Evolutionary conservation across 1,140 invertebrate species (phyloP), one percentile per base, ranked within the genome.

Genomic region (Cherax quadricarinatus): DNA sequence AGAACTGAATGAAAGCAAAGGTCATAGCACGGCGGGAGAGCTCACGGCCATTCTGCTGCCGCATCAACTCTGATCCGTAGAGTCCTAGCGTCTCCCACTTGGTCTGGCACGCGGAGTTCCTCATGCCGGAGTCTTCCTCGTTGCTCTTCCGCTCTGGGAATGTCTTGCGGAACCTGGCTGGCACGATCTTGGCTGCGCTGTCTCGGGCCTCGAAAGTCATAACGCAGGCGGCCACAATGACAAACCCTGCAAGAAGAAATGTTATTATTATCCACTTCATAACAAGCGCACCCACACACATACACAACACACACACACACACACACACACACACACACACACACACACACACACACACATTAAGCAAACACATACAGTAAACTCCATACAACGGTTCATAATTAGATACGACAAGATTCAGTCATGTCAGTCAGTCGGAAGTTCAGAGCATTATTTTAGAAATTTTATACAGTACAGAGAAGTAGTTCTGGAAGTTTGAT

Each of bases 131-230:
- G 30, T 89, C 91, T 70, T 92, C 91, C 60, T 92, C 88, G 12
- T 94, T 93, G 78, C 94, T 94, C 51, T 87, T 78, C 30, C 93
- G 60, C 82, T 93, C 91, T 30, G 86, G 92, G 70, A 89, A 93
- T 2, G 92, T 87, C 78, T 94, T 94, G 73, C 93, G 89, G 79
- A 94, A 94, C n/a, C 93, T 75, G 81, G 97, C 97, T 3, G 97
- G 97, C 16, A 98, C 97, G 18, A 98, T 97, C 94, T 98, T 98
- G 0, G 97, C 97, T 0, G 97, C 97, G 75, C 97, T 98, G 94
- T 98, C 98, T 0, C 98, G 96, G 0, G 98, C 97, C 94, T 98
- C 98, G 94, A 98, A 98, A 0, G 98, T 98, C 97, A 98, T 98
- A n/a, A 99, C 98, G 94, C 98, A 98, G 0, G 98, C 98, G 9